phyloP scores from a whole-genome alignment of 2,113 vertebrate species.

The Physeter macrocephalus region DNA sequence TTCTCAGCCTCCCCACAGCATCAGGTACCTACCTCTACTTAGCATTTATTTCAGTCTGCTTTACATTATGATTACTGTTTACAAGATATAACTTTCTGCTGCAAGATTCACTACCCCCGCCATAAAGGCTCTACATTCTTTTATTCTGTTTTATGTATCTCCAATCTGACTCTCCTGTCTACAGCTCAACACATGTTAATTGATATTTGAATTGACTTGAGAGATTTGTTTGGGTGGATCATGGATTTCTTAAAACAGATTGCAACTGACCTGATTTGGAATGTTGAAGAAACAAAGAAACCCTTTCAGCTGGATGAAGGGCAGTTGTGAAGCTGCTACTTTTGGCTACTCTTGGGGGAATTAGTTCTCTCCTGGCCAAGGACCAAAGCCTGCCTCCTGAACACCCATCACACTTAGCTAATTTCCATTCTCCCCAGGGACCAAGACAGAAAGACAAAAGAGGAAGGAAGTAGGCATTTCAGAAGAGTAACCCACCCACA shows the following conservation, averaged over 20 bases:
- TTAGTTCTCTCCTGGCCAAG: conserved; percentile 65
- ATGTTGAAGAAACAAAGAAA: conserved; percentile 64
- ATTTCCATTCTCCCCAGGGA: conserved; percentile 70
- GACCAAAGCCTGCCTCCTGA: conserved; percentile 67
- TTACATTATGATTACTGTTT: not conserved
- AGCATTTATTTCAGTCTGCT: not conserved
- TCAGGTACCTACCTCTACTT: not conserved
- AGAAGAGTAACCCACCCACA: conserved; percentile 65
- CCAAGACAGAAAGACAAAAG: conserved; percentile 69
- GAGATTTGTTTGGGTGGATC: conserved; percentile 38
- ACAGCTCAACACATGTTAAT: not conserved
- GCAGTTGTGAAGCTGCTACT: conserved; percentile 39
- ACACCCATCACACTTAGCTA: conserved; percentile 63
- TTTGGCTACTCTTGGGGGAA: conserved; percentile 60
- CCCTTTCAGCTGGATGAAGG: conserved; percentile 28
- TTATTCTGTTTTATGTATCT: not conserved
- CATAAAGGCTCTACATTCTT: not conserved
- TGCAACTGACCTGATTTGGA: not conserved
- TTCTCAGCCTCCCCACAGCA: not conserved
- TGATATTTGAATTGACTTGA: conserved; percentile 48
- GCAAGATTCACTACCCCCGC: not conserved
- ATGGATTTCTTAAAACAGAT: conserved; percentile 35
- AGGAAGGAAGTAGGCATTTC: conserved; percentile 67
- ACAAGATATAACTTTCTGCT: not conserved
- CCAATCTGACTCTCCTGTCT: not conserved